phyloP scores from a whole-genome alignment of 1,140 invertebrate species.

The Sycobia sp. region DNA sequence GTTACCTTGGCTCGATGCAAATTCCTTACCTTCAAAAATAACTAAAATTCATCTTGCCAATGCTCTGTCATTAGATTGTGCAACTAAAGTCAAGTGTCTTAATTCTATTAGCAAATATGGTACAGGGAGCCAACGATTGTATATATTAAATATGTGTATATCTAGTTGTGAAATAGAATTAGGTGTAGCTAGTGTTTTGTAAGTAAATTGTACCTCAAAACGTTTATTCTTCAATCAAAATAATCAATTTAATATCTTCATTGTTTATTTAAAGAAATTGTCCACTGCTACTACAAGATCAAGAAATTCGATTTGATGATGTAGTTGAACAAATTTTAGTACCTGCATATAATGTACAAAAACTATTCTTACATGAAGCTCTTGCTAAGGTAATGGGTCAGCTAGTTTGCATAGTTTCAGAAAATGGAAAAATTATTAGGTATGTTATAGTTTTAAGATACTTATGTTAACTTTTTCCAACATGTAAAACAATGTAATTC shows the following conservation, averaged over 20 bases:
- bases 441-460: too few species aligned
- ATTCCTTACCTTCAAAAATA: slow-evolving; percentile 31
- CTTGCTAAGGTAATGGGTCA: slow-evolving; percentile 47
- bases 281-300: slow-evolving; percentile 40
- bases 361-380: slow-evolving; percentile 40
- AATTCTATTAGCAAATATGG: slow-evolving; percentile 42
- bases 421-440: slow-evolving; percentile 44
- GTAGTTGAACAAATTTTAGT: slow-evolving; percentile 47
- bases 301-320: slow-evolving; percentile 42
- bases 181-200: slow-evolving; percentile 43
- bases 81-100: slow-evolving; percentile 47
- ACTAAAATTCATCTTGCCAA: slow-evolving; percentile 37
- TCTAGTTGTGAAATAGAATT: slow-evolving; percentile 40
- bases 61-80: slow-evolving; percentile 41
- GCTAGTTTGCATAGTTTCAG: slow-evolving; percentile 49
- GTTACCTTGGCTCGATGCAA: slow-evolving; percentile 40
- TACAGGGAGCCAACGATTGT: slow-evolving; percentile 40
- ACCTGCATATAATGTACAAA: slow-evolving; percentile 43
- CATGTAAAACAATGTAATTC: too few species aligned
- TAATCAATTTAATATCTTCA: neutral
- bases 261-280: slow-evolving; percentile 40
- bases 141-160: slow-evolving; percentile 43
- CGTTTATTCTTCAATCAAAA: neutral
- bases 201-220: slow-evolving; percentile 39
- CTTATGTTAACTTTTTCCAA: too few species aligned